These are phyloP conservation scores for Dreissena rostriformis DNA, from an alignment of 1,140 invertebrate genomes.

Conservation along the genomic window DNA sequence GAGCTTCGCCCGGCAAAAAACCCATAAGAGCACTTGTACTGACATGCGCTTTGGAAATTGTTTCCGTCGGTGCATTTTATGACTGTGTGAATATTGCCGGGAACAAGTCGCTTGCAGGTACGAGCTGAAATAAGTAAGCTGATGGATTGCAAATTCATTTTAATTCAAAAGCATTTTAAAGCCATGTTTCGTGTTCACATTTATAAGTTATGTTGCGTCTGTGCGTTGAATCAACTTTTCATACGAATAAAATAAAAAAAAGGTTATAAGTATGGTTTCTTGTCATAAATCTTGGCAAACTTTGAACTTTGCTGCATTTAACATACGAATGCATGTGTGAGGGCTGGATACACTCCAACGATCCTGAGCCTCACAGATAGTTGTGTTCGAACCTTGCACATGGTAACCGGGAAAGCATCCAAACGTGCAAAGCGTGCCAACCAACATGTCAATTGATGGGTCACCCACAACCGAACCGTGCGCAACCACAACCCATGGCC, in stretches of 20 bases:
- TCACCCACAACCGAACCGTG: constrained; percentile 17
- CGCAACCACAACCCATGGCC: not conserved
- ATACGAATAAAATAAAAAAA: not conserved
- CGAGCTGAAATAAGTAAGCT: not conserved
- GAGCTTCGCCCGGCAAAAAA: constrained; percentile 36
- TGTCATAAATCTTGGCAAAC: too few relatives aligned
- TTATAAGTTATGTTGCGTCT: not conserved
- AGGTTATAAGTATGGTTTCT: not conserved
- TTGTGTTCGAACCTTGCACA: not conserved
- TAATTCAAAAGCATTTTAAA: too few relatives aligned
- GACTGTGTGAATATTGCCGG: not conserved
- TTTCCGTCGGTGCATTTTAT: constrained; percentile 26
- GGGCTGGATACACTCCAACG: not conserved
- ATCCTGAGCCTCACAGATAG: not conserved
- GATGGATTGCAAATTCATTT: too few relatives aligned
- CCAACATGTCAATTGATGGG: constrained; percentile 3
- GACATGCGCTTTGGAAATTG: constrained; percentile 8
- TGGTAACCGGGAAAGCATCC: constrained; percentile 21
- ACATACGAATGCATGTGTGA: constrained; percentile 23
- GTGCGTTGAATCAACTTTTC: not conserved
- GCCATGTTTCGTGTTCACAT: not conserved
- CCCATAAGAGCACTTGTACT: constrained; percentile 15
- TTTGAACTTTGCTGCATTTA: too few relatives aligned
- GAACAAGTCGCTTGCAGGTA: too few relatives aligned
- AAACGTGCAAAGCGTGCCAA: constrained; percentile 20